Evolutionary conservation across 2,888 invertebrate genomes (phyloP).

Genomic region (Eremobia ochroleuca): DNA sequence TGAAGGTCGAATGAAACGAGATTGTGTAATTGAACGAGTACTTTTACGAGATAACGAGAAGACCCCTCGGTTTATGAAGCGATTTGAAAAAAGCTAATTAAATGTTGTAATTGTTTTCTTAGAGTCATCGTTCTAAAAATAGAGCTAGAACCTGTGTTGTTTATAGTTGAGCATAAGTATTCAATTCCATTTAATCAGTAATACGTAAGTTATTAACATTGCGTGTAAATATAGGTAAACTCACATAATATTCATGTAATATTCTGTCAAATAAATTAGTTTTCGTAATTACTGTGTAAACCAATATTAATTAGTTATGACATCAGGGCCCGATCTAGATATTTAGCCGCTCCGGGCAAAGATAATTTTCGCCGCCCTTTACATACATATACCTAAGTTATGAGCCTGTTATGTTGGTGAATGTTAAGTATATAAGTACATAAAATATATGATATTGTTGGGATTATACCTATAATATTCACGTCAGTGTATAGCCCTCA

Average conservation of each 20-base stretch:
- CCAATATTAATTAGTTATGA: background rate
- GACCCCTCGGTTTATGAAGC: constrained; percentile 14
- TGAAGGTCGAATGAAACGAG: constrained; percentile 44
- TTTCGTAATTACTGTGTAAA: background rate
- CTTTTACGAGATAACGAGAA: constrained; percentile 36
- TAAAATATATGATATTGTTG: too few relatives aligned
- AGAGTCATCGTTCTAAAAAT: constrained; percentile 13
- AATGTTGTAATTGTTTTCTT: constrained; percentile 13
- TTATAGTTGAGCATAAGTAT: background rate
- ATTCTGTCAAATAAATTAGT: background rate
- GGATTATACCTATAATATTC: too few relatives aligned
- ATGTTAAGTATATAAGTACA: too few relatives aligned
- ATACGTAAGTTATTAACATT: background rate
- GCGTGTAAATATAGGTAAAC: background rate
- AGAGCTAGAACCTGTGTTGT: background rate
- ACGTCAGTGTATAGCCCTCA: too few relatives aligned
- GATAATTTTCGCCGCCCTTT: too few relatives aligned
- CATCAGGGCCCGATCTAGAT: too few relatives aligned
- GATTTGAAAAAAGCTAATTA: constrained; percentile 35
- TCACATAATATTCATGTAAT: background rate
- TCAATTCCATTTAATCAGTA: background rate
- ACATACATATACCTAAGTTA: too few relatives aligned
- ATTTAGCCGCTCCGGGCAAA: too few relatives aligned
- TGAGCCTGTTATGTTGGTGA: too few relatives aligned
- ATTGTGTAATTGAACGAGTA: constrained; percentile 31